These are phyloP conservation scores for Gastrophysa polygoni DNA, from an alignment of 2,888 invertebrate genomes.

Conservation along the genomic window DNA sequence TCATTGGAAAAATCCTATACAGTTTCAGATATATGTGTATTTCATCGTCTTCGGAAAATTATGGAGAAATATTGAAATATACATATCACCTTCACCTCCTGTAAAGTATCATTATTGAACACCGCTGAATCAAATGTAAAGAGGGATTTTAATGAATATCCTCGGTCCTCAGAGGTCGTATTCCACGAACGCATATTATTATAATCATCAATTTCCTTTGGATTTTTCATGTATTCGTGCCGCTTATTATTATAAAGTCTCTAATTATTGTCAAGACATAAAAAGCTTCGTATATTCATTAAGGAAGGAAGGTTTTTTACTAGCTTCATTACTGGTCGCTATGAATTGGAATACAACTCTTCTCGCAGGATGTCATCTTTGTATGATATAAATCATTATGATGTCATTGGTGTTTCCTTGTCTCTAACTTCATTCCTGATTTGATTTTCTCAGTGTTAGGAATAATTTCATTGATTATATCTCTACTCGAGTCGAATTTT, in stretches of 20 bases:
- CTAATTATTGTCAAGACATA: conserved; percentile 10
- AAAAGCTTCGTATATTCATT: not conserved
- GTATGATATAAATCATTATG: conserved; percentile 13
- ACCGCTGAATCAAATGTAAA: too few species aligned
- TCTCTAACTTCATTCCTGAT: not conserved
- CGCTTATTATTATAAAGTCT: not conserved
- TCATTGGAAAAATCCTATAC: too few species aligned
- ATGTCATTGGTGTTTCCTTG: not conserved
- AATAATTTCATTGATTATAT: too few species aligned
- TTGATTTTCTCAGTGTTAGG: too few species aligned
- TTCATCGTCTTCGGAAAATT: too few species aligned
- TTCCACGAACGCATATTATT: not conserved
- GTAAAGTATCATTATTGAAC: too few species aligned
- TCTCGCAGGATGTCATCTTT: conserved; percentile 14
- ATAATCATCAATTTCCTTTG: conserved; percentile 13
- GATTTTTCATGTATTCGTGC: not conserved
- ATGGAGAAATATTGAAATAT: too few species aligned
- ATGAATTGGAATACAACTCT: not conserved
- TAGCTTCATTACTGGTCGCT: conserved; percentile 4
- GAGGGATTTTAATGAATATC: not conserved
- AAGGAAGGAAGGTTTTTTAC: conserved; percentile 4
- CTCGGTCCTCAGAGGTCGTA: not conserved
- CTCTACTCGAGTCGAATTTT: too few species aligned
- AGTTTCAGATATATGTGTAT: too few species aligned
- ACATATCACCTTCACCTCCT: too few species aligned